Evolutionary conservation across 1,140 invertebrate species (phyloP).

Genomic region (Psilanteris sp.): DNA sequence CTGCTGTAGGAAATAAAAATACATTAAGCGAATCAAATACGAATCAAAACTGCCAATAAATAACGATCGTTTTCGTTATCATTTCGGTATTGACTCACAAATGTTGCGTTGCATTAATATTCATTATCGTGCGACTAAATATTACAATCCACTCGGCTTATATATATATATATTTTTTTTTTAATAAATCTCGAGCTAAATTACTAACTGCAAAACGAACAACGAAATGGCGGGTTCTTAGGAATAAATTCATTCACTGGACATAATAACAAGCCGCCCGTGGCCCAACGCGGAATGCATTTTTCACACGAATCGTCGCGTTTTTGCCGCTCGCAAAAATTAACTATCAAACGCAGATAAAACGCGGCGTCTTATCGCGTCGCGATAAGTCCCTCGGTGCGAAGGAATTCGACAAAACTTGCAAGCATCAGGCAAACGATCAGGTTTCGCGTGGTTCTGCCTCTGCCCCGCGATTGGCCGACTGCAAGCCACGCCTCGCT

Average conservation of each 20-base stretch:
- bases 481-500: constrained; percentile 69
- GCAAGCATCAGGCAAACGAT: constrained; percentile 67
- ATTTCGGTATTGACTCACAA: too few species aligned
- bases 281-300: constrained; percentile 19
- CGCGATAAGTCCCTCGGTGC: constrained; percentile 32
- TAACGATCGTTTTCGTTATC: too few species aligned
- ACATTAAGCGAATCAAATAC: too few species aligned
- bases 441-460: constrained; percentile 71
- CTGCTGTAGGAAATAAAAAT: too few species aligned
- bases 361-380: constrained; percentile 35
- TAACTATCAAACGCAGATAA: constrained; percentile 23
- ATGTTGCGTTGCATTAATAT: too few species aligned
- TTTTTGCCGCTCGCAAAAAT: constrained; percentile 19
- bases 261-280: constrained; percentile 11
- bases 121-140: constrained; percentile 4
- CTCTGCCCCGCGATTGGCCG: constrained; percentile 73
- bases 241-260: constrained; percentile 19
- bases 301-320: constrained; percentile 47
- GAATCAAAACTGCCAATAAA: too few species aligned
- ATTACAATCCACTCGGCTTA: not conserved
- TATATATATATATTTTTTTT: too few species aligned
- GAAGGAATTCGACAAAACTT: constrained; percentile 57
- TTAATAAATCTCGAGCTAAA: constrained; percentile 11
- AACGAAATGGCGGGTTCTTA: constrained; percentile 47
- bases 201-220: constrained; percentile 19